Evolutionary conservation across 2,888 invertebrate genomes (phyloP).

Genomic region (Fabriciana adippe): DNA sequence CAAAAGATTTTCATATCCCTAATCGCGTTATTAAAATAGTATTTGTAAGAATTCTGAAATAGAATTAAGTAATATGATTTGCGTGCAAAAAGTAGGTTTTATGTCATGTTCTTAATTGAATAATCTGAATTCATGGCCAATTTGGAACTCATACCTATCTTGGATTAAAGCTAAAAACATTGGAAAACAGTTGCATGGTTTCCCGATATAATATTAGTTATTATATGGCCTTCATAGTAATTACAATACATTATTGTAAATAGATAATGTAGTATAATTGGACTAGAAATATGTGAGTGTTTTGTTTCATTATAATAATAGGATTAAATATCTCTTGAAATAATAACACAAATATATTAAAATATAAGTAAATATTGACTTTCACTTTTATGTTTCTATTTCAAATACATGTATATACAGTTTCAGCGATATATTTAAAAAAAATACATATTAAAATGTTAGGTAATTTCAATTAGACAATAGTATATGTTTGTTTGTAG

Average conservation of each 20-base stretch:
- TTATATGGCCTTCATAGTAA: conserved; percentile 9
- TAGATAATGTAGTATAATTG: neutral
- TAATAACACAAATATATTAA: no score
- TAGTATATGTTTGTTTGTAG: no score
- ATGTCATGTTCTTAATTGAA: conserved; percentile 37
- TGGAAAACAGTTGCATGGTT: conserved; percentile 31
- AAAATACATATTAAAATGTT: no score
- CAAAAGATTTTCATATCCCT: neutral
- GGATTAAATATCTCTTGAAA: no score
- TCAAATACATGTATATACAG: no score
- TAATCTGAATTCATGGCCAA: conserved; percentile 38
- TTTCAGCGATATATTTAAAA: no score
- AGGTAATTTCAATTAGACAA: no score
- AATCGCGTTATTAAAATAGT: conserved; percentile 16
- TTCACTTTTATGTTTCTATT: no score
- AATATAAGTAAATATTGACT: no score
- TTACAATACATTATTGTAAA: conserved; percentile 2
- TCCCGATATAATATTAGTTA: conserved; percentile 22
- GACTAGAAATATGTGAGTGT: neutral
- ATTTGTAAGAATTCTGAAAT: conserved; percentile 9
- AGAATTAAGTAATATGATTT: conserved; percentile 21
- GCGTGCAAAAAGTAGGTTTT: conserved; percentile 26
- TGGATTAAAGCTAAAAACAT: conserved; percentile 21
- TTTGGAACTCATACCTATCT: conserved; percentile 12
- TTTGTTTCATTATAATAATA: no score